Conservation (phyloP, 2,113 vertebrate species). For the Hipposideros armiger region DNA sequence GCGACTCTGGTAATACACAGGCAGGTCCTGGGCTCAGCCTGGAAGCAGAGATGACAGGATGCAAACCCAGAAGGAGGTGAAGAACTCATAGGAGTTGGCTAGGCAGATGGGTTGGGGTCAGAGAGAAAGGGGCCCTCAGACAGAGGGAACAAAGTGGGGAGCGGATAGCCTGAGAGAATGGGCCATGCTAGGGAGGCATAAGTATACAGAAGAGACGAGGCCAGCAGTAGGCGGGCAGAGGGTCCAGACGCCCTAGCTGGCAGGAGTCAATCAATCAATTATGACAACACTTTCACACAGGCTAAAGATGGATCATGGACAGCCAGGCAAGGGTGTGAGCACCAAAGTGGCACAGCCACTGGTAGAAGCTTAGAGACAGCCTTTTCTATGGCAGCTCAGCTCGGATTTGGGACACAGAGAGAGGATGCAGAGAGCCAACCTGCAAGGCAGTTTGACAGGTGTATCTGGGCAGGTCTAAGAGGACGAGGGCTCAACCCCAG, state of each 20-base stretch:
- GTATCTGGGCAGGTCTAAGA: background rate
- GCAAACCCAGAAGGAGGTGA: background rate
- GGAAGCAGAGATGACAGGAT: background rate
- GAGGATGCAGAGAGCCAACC: background rate
- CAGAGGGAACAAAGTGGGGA: background rate
- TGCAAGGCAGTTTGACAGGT: background rate
- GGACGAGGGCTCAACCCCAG: background rate
- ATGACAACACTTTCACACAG: background rate
- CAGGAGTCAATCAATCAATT: too few species aligned
- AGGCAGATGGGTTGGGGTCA: too few species aligned
- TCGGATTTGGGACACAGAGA: rapidly evolving
- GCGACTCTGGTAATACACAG: background rate
- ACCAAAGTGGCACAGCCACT: background rate
- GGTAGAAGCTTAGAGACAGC: background rate
- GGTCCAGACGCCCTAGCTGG: background rate
- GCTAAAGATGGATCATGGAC: background rate
- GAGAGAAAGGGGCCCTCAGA: background rate
- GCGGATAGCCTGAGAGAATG: background rate
- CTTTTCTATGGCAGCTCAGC: too few species aligned
- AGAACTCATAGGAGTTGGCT: background rate
- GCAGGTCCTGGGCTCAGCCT: background rate
- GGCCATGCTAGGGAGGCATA: rapidly evolving
- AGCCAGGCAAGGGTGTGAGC: background rate
- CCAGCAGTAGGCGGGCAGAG: background rate
- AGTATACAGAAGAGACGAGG: background rate